Evolutionary conservation across 2,888 invertebrate species (phyloP).

Genomic region (Cheilosia grossa): DNA sequence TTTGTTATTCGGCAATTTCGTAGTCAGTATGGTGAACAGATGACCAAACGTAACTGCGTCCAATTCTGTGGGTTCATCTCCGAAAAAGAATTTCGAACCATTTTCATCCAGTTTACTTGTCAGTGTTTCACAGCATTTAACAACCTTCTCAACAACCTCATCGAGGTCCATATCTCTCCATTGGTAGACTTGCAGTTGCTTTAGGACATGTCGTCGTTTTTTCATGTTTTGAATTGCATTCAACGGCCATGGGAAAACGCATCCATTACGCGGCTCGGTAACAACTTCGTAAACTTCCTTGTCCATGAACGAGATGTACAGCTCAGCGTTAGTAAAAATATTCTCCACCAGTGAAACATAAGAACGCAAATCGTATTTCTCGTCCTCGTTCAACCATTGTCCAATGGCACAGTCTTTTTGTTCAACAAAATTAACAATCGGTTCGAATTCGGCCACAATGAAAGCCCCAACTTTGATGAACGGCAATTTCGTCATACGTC

Average conservation of each 20-base stretch:
- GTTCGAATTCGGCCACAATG: slow-evolving; percentile 94
- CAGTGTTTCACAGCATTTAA: slow-evolving; percentile 93
- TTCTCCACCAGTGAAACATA: slow-evolving; percentile 95
- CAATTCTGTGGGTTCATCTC: slow-evolving; percentile 94
- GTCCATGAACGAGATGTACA: slow-evolving; percentile 94
- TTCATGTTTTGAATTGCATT: slow-evolving; percentile 91
- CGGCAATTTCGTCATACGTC: slow-evolving; percentile 89
- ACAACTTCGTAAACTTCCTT: slow-evolving; percentile 90
- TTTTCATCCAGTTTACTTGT: slow-evolving; percentile 92
- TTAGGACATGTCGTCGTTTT: slow-evolving; percentile 88
- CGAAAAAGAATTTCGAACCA: slow-evolving; percentile 89
- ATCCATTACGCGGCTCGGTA: slow-evolving; percentile 93
- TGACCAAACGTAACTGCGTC: slow-evolving; percentile 99
- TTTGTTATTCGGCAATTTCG: slow-evolving; percentile 91
- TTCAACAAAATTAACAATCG: slow-evolving; percentile 94
- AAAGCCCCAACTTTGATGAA: slow-evolving; percentile 96
- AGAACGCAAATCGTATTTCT: slow-evolving; percentile 95
- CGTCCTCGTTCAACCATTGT: slow-evolving; percentile 87
- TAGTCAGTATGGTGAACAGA: slow-evolving; percentile 96
- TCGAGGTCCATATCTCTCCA: slow-evolving; percentile 92
- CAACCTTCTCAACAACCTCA: slow-evolving; percentile 89
- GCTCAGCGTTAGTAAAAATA: slow-evolving; percentile 95
- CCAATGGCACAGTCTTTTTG: slow-evolving; percentile 93
- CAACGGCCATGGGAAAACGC: slow-evolving; percentile 96
- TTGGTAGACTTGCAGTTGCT: slow-evolving; percentile 89